Evolutionary conservation across 2,797 vertebrate genomes (phyloP).

Genomic region (Denticeps clupeoides): DNA sequence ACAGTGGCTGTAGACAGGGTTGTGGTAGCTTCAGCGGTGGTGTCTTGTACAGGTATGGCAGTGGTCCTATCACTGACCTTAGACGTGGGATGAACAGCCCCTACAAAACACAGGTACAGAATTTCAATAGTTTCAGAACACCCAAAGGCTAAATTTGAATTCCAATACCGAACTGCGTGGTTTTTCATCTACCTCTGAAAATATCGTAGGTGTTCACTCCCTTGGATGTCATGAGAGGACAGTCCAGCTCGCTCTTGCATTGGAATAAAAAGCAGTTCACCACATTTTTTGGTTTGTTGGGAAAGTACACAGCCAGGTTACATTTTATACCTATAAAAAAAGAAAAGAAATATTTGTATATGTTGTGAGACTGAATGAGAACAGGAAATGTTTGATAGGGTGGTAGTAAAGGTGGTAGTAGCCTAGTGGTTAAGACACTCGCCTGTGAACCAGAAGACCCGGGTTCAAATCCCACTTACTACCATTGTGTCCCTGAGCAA

Average conservation of each 20-base stretch:
- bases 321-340: conserved; percentile 65
- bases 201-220: conserved; percentile 70
- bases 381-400: neutral
- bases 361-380: neutral
- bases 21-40: conserved; percentile 6
- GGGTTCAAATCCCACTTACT: too few relatives aligned
- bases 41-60: conserved; percentile 26
- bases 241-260: conserved; percentile 69
- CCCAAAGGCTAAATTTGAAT: too few relatives aligned
- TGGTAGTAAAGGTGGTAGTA: too few relatives aligned
- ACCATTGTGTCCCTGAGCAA: too few relatives aligned
- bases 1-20: neutral
- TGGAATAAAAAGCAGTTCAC: conserved; percentile 82
- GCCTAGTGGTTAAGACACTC: too few relatives aligned
- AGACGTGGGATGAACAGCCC: conserved; percentile 45
- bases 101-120: conserved; percentile 40
- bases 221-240: conserved; percentile 56
- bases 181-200: conserved; percentile 66
- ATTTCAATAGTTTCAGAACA: too few relatives aligned
- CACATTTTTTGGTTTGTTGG: conserved; percentile 42
- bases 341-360: neutral
- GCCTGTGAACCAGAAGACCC: too few relatives aligned
- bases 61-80: conserved; percentile 23
- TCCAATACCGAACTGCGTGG: too few relatives aligned
- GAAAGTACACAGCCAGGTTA: conserved; percentile 72